Conservation (phyloP, 2,113 vertebrate species). For the Tinamus guttatus region DNA sequence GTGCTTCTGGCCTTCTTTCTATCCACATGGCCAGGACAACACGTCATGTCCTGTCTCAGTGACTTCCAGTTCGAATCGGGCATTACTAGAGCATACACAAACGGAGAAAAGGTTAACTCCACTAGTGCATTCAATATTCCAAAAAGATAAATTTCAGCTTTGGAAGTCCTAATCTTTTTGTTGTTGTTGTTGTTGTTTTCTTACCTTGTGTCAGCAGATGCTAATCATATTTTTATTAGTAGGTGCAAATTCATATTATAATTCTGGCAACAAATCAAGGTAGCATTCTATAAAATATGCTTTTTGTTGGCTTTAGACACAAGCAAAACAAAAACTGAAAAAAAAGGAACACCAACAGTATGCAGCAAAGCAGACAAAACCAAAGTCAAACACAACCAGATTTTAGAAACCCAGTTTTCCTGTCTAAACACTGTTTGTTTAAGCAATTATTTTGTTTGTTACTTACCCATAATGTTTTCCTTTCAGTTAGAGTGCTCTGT, state of each 20-base stretch:
- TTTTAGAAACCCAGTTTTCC: neutral
- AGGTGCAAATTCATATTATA: neutral
- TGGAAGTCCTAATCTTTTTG: neutral
- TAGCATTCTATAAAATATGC: neutral
- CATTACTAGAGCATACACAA: neutral
- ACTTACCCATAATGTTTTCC: slow-evolving; percentile 51
- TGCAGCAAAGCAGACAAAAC: neutral
- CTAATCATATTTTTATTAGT: neutral
- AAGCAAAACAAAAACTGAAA: neutral
- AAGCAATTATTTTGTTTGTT: slow-evolving; percentile 38
- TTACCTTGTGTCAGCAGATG: neutral
- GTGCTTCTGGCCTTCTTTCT: neutral
- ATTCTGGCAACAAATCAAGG: neutral
- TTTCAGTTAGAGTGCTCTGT: slow-evolving; percentile 46
- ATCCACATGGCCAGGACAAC: neutral
- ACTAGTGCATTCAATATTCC: neutral
- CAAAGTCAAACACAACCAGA: neutral
- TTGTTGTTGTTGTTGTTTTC: neutral
- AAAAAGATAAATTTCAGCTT: neutral
- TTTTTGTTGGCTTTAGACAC: neutral
- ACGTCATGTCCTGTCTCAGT: neutral
- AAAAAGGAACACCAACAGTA: neutral
- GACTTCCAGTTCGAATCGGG: neutral
- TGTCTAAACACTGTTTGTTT: slow-evolving; percentile 52
- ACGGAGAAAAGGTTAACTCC: neutral